Base-by-base conservation (phyloP, 23 tunicate genomes). In the Oikopleura dioica region DNA sequence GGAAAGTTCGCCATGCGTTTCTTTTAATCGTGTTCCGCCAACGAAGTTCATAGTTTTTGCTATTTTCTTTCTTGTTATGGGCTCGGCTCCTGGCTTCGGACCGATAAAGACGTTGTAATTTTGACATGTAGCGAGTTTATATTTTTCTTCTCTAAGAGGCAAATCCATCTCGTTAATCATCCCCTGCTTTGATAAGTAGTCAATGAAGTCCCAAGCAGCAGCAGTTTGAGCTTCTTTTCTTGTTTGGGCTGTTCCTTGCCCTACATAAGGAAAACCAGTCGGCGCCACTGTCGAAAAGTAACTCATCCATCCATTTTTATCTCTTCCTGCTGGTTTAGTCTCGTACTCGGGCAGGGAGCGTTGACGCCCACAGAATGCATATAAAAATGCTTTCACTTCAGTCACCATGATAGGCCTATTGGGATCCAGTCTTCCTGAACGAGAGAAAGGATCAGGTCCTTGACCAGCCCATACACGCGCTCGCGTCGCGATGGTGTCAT, bases 151-250 rank as follows among this genome's bases (percentile, higher is more conserved):
- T 79, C 92, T 77, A n/a, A 59, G 82, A 1, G 92, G 92, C 12
- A 85, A 36, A 59, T 85, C 85, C 1, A 44, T 38, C 44, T 85
- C 85, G 4, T 75, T 82, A 82, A 81, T 80, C 36, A 75, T 76
- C n/a, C 76, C 76, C 36, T 82, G 78, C 1, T 78, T 59, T 4
- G 81, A 80, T 28, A 81, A 50, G 50, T 79, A 79, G 68, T 85
- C 92, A 68, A 79, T 76, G 67, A 85, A 85, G 44, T 85, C 92
- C 92, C 92, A 85, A 26, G 92, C 92, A 31, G 92, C 92, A 0
- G 85, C 82, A 21, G 92, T 85, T 68, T 85, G 92, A 31, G 92
- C 81, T 38, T 85, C 92, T 50, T 85, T 85, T 68, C 82, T 81
- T 68, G 79, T 85, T 31, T 82, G 75, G 5, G 92, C 92, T 0